phyloP scores from a whole-genome alignment of 2,797 vertebrate species.

The Lepidocolaptes lacrymiger region DNA sequence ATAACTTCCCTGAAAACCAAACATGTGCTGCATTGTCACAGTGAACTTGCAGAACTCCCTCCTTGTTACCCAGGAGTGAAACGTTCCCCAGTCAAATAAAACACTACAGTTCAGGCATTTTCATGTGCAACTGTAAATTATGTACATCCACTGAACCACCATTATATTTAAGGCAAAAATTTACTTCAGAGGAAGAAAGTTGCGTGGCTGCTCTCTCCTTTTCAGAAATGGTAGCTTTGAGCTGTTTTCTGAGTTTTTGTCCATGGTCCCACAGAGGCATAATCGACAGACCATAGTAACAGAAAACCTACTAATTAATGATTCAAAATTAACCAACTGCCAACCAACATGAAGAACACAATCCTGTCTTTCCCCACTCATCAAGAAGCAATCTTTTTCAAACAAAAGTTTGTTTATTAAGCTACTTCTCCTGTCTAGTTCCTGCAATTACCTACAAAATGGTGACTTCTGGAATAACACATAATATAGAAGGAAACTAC shows the following conservation, averaged over 20 bases:
- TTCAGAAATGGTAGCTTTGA: background rate
- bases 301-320: background rate
- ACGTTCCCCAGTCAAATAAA: background rate
- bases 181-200: background rate
- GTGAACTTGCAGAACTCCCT: background rate
- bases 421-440: background rate
- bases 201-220: background rate
- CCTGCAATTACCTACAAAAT: background rate
- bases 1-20: background rate
- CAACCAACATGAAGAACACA: background rate
- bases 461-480: background rate
- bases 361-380: background rate
- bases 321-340: background rate
- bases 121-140: background rate
- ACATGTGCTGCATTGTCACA: background rate
- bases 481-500: background rate
- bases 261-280: background rate
- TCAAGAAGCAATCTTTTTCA: background rate
- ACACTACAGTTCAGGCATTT: background rate
- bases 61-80: background rate
- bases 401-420: background rate
- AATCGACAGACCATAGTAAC: background rate
- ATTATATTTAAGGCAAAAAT: background rate
- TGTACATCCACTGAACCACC: background rate
- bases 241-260: background rate